Conservation (phyloP, 2,113 vertebrate species). For the Accipiter virgatus region DNA sequence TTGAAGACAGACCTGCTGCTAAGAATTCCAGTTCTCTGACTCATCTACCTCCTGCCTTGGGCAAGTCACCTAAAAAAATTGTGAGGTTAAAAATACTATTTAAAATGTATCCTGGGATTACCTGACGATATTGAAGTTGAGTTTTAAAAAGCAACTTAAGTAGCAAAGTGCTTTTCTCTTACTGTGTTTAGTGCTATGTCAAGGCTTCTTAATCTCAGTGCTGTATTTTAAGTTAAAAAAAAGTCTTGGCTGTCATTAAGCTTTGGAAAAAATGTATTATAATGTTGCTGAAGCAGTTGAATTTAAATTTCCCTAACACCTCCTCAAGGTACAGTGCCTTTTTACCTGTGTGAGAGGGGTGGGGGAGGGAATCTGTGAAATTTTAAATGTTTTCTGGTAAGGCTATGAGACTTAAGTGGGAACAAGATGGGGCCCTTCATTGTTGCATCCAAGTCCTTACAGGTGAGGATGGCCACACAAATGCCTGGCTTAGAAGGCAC, state of each 20-base stretch:
- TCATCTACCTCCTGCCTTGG: background rate
- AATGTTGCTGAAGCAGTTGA: background rate
- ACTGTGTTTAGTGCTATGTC: background rate
- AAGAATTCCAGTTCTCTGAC: background rate
- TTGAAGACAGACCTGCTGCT: background rate
- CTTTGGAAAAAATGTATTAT: background rate
- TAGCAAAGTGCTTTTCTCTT: background rate
- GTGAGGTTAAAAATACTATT: background rate
- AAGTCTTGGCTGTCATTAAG: background rate
- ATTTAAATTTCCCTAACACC: background rate
- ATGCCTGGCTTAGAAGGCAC: background rate
- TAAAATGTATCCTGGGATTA: background rate
- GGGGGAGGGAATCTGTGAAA: fast-evolving
- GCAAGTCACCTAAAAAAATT: background rate
- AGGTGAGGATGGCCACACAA: background rate
- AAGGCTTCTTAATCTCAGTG: background rate
- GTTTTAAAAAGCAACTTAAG: background rate
- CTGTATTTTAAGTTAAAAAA: background rate
- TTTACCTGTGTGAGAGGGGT: background rate
- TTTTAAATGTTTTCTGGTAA: background rate
- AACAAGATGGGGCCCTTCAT: fast-evolving
- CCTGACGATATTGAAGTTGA: background rate
- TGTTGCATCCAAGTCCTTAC: background rate
- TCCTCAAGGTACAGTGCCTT: background rate
- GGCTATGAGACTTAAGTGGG: background rate